Base-by-base conservation (phyloP, 2,888 invertebrate genomes). In the Alcis repandata region DNA sequence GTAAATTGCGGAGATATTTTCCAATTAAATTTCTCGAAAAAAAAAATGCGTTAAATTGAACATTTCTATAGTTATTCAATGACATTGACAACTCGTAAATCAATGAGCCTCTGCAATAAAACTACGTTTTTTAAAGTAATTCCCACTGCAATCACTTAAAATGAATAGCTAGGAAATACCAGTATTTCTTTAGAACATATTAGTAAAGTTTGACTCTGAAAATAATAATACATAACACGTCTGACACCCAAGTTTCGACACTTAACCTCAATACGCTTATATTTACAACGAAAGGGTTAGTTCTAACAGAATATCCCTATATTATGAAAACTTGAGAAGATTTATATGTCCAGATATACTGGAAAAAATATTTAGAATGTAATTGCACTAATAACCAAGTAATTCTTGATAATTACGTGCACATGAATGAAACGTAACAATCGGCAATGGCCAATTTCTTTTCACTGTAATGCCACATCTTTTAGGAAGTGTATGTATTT, bases 341-440 rank as follows among this genome's bases (percentile, higher is more conserved):
- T 63, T n/a, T 32, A 48, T 43, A 59, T 53, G 43, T 43, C 11
- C 27, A 61, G 15, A 45, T 45, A 46, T n/a, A 46, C 0, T 63
- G 52, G 36, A 57, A 49, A 40, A 70, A 43, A 22, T 60, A 53
- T 40, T 56, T 46, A 2, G 53, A 43, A 43, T 38, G 53, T 54
- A 60, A 38, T 59, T 65, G 52, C n/a, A 41, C 40, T 59, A 63
- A 27, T 59, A 64, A 46, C 41, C 36, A 52, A 45, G 71, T 70
- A 52, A 67, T 70, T 70, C 57, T 59, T 62, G 73, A 72, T 72
- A 74, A 70, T 75, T 86, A 85, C 77, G 87, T 90, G 89, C 89
- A 90, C 87, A 89, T 87, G 86, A 89, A 90, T 85, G 86, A 88
- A 89, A 92, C 89, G 91, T 91, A 92, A 92, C 90, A 90, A 87